Base-by-base conservation (phyloP, 2,797 vertebrate species). In the Notolepis coatsorum region DNA sequence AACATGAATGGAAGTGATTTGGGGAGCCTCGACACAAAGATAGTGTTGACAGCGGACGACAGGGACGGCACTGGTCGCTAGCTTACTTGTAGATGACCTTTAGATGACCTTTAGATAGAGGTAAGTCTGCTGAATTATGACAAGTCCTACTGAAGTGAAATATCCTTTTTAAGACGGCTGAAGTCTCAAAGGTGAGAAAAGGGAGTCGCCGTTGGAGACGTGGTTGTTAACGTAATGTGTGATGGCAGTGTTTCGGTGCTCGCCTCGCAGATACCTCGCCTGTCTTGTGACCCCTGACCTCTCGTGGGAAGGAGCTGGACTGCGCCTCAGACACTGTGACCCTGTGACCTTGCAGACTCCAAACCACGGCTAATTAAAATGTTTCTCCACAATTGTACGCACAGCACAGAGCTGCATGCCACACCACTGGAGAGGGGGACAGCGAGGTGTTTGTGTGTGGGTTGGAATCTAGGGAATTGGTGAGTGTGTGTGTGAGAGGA, bases 331-430 rank as follows among this genome's bases (percentile, higher is more conserved):
- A 54, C 30, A 46, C 41, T 27, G 25, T 43, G 33, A 53, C n/a
- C n/a, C n/a, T n/a, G n/a, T n/a, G n/a, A 64, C 49, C 45, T 57
- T 30, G 50, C 56, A 53, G 56, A 64, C 65, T 49, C 43, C 50
- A 42, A 76, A 67, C 55, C 61, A 70, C 33, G 28, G 37, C 70
- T 75, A 76, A 76, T 79, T 79, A 76, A 79, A 35, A 27, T 31
- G 47, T 49, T 49, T 49, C 9, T 18, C 17, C 25, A 7, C 9
- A 7, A 2, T 46, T 65, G 54, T 51, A n/a, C n/a, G n/a, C 64
- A 43, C 68, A 60, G 59, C 46, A 63, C 61, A 68, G 61, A 54
- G 64, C 51, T 55, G 50, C 41, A 37, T 20, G 15, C 28, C 60
- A 31, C 33, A 5, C 31, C 18, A n/a, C n/a, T n/a, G 28, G 20